These are phyloP conservation scores for Apis florea DNA, from an alignment of 1,140 invertebrate genomes.

Conservation along the genomic window DNA sequence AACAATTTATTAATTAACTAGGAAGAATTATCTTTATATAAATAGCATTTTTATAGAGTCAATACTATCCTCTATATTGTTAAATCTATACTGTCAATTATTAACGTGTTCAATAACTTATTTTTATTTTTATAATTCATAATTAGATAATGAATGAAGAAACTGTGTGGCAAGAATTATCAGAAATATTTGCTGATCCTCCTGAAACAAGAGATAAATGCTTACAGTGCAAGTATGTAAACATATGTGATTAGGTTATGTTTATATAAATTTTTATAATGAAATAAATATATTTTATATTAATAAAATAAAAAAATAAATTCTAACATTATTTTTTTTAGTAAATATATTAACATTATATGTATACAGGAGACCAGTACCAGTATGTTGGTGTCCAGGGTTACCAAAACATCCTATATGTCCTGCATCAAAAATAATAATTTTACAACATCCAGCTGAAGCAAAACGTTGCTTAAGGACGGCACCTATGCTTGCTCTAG, in stretches of 20 bases:
- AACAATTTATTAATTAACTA: neutral
- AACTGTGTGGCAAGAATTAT: constrained; percentile 85
- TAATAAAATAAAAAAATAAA: neutral
- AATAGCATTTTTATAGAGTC: neutral
- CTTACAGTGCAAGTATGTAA: constrained; percentile 85
- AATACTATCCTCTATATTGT: neutral
- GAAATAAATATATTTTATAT: neutral
- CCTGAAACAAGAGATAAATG: constrained; percentile 86
- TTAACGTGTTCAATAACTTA: neutral
- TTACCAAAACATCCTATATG: constrained; percentile 86
- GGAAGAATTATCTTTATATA: no score
- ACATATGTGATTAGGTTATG: constrained; percentile 45
- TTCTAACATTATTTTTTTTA: neutral
- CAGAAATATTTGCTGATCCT: constrained; percentile 87
- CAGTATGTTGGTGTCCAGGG: constrained; percentile 94
- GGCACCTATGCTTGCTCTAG: constrained; percentile 91
- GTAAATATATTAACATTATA: constrained; percentile 15
- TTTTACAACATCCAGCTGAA: constrained; percentile 96
- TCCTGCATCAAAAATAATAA: constrained; percentile 86
- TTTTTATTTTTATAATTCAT: constrained; percentile 6
- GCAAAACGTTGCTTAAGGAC: constrained; percentile 93
- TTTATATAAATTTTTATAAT: neutral
- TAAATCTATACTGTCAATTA: neutral
- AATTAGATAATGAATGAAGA: constrained; percentile 76
- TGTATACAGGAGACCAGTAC: constrained; percentile 87